A percentile compares a stretch with the other conserved stretches of the same genome.
These are phyloP conservation scores for Phoxinus phoxinus DNA, from an alignment of 2,113 vertebrate species.

Conservation along the genomic window DNA sequence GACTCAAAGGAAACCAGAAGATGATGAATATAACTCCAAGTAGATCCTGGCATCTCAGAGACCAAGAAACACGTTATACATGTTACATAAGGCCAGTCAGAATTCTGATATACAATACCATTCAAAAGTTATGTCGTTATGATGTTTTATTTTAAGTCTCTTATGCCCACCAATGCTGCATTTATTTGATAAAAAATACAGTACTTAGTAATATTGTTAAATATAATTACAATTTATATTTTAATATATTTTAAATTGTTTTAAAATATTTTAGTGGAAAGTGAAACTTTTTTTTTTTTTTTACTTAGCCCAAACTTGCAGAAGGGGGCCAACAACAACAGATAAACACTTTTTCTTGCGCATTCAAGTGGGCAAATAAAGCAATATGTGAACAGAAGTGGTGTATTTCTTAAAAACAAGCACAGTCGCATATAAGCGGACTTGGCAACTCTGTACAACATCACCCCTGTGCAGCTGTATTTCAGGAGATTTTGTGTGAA, in stretches of 20 bases:
- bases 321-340: no score
- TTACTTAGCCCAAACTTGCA: neutral
- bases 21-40: neutral
- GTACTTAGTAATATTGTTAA: neutral
- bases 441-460: neutral
- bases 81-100: neutral
- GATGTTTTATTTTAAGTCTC: neutral
- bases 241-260: neutral
- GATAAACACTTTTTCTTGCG: no score
- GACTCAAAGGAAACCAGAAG: slow-evolving; percentile 14
- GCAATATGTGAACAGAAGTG: no score
- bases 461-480: slow-evolving; percentile 27
- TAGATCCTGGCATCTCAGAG: neutral
- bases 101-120: neutral
- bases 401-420: no score
- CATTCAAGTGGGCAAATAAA: no score
- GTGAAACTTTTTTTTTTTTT: no score
- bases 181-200: neutral
- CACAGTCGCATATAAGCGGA: no score
- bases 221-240: neutral
- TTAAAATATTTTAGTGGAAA: no score
- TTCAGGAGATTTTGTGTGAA: slow-evolving; percentile 34
- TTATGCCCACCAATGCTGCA: neutral
- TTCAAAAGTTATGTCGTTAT: neutral
- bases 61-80: neutral